Evolutionary conservation across 2,113 vertebrate species (phyloP), one percentile per base, ranked within the genome.

Genomic region (Corythaeola cristata): DNA sequence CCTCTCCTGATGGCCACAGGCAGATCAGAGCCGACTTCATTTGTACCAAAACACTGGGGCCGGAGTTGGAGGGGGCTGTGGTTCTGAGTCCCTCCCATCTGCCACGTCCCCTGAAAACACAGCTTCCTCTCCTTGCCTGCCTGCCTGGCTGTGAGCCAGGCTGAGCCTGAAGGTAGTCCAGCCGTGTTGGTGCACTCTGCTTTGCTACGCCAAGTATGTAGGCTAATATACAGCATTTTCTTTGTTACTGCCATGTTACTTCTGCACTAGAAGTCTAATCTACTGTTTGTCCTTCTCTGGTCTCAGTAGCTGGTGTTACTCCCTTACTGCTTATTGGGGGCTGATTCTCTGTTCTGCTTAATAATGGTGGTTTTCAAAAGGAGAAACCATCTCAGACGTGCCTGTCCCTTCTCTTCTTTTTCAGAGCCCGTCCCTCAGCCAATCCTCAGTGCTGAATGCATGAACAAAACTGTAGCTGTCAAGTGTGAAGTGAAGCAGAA

Each of bases 341-440:
- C 37, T 67, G 55, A 76, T 85, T 63, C 20, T 60, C 37, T 69
- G 8, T 74, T 92, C 49, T 91, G 62, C 27, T 71, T 75, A 69
- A 55, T 47, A 80, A 41, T 1, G 1, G 27, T 60, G n/a, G 11
- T 39, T 92, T 90, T 80, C 60, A 75, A 56, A 71, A 69, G 21
- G 41, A 90, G 22, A 63, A 86, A 47, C 23, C 47, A n/a, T 32
- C 24, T 84, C 60, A 77, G 33, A 56, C 0, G 0, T 77, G 28
- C 32, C 23, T 85, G 41, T 69, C 8, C 55, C 32, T 47, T 88
- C 16, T 74, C 35, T 71, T 89, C 18, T 89, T 72, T 97, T 96
- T 72, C 93, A 97, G 97, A 96, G 4, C 85, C 23, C 13, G 89
- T 97, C 52, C 85, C 92, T 85, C 92, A 82, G 68, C 97, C 93